Evolutionary conservation across 2,888 invertebrate species (phyloP).

Genomic region (Lasiommata megera): DNA sequence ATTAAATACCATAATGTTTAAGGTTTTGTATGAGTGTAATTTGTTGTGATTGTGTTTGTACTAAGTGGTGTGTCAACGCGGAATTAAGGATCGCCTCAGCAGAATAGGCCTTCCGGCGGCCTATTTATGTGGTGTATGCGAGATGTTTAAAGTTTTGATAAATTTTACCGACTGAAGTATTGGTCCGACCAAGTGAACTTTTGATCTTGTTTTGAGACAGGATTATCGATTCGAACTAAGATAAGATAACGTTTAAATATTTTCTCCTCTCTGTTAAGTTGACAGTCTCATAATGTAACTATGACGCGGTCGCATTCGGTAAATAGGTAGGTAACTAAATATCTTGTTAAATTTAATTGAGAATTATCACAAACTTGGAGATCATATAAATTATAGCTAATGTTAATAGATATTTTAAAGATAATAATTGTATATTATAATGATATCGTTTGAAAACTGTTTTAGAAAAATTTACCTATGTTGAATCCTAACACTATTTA

Average conservation of each 20-base stretch:
- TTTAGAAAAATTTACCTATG: slow-evolving; percentile 81
- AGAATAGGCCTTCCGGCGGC: slow-evolving; percentile 11
- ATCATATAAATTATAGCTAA: slow-evolving; percentile 79
- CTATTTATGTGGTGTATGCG: slow-evolving; percentile 35
- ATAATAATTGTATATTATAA: slow-evolving; percentile 69
- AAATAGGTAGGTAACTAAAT: slow-evolving; percentile 77
- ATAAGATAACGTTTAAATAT: slow-evolving; percentile 60
- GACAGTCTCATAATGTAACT: slow-evolving; percentile 55
- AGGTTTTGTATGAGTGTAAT: background rate
- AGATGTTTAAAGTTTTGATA: slow-evolving; percentile 66
- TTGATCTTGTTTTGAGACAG: slow-evolving; percentile 75
- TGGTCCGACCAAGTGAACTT: slow-evolving; percentile 81
- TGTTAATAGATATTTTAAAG: slow-evolving; percentile 76
- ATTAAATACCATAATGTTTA: no score
- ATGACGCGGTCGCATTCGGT: slow-evolving; percentile 55
- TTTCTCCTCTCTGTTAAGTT: slow-evolving; percentile 67
- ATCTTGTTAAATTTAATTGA: slow-evolving; percentile 77
- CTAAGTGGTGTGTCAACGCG: background rate
- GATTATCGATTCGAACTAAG: slow-evolving; percentile 71
- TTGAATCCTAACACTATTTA: slow-evolving; percentile 69
- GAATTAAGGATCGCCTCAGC: slow-evolving; percentile 3
- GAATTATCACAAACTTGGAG: slow-evolving; percentile 74
- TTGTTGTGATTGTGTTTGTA: background rate
- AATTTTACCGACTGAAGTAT: slow-evolving; percentile 79
- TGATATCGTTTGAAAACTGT: slow-evolving; percentile 73